Evolutionary conservation across 2,888 invertebrate genomes (phyloP), one percentile per base, ranked within the genome.

Genomic region (Spatulosminthurus flaviceps): DNA sequence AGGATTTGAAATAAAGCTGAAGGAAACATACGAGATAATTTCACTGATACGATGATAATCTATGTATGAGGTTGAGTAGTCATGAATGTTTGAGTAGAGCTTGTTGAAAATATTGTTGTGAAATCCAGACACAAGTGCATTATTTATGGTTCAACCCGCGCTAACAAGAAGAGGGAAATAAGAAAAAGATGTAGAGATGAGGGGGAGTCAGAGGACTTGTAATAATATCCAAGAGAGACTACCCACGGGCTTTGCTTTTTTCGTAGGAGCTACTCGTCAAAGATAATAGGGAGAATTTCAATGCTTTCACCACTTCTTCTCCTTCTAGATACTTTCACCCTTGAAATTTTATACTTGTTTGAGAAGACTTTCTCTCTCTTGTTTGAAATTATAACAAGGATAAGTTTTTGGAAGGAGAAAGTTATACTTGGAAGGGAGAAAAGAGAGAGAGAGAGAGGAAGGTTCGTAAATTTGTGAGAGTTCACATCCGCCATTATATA

Each of bases 401-500:
- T 69, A 16, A 41, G 19, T 16, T 43, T 71, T 11, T 24, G 16
- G 34, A 28, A 22, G 29, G 61, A 29, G 74, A 29, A 13, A 51
- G n/a, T n/a, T n/a, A 51, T n/a, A 60, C 61, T 7, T 29, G 61
- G 29, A 16, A 19, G 60, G 28, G 61, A 26, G 34, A 34, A 51
- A 79, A 75, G 67, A 42, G 60, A 13, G 61, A 21, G 19, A 26
- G 24, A 28, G 64, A 41, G 19, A 51, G 26, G 26, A 19, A 41
- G 60, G 74, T 28, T 61, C 29, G 61, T 51, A 74, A 74, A 74
- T 74, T 74, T 74, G 74, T 34, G 13, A 51, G 74, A 74, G 74
- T 74, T 74, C 77, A 78, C 43, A 79, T 81, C 79, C 81, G 78
- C 71, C 76, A 81, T 81, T 79, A 81, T 79, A 81, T 81, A 79